Evolutionary conservation across 2,113 vertebrate species (phyloP).

Genomic region (Vidua macroura): DNA sequence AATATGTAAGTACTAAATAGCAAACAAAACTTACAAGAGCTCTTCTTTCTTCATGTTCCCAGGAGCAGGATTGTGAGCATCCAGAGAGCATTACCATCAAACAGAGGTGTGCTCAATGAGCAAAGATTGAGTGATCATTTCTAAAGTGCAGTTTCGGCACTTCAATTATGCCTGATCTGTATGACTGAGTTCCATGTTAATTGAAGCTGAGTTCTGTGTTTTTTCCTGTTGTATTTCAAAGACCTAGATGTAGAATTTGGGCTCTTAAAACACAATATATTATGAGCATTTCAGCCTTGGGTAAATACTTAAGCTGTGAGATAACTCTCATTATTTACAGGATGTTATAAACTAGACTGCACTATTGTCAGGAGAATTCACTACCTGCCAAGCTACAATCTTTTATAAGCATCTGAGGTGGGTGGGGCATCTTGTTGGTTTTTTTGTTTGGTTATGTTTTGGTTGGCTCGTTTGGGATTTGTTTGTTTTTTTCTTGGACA

Average conservation of each 20-base stretch:
- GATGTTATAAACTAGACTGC: not conserved
- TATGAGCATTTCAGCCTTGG: not conserved
- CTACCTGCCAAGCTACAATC: not conserved
- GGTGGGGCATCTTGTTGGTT: fast-evolving
- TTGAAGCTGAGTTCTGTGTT: not conserved
- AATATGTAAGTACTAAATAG: not conserved
- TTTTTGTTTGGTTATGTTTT: not conserved
- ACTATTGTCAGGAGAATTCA: not conserved
- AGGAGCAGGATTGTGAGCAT: not conserved
- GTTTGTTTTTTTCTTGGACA: not conserved
- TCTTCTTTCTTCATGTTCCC: not conserved
- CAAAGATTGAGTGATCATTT: not conserved
- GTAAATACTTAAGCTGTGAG: not conserved
- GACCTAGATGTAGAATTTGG: not conserved
- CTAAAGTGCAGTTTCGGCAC: not conserved
- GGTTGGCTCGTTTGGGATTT: not conserved
- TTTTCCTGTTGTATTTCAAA: not conserved
- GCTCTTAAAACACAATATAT: not conserved
- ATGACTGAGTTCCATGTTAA: not conserved
- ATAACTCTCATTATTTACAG: not conserved
- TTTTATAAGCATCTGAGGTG: not conserved
- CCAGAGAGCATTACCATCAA: not conserved
- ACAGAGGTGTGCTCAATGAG: not conserved
- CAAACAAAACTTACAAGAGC: not conserved
- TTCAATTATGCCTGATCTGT: not conserved